Percentiles rank a stretch among this genome's conserved stretches.
phyloP scores from a whole-genome alignment of 2,888 invertebrate genomes.

The Platerodrilus igneus region DNA sequence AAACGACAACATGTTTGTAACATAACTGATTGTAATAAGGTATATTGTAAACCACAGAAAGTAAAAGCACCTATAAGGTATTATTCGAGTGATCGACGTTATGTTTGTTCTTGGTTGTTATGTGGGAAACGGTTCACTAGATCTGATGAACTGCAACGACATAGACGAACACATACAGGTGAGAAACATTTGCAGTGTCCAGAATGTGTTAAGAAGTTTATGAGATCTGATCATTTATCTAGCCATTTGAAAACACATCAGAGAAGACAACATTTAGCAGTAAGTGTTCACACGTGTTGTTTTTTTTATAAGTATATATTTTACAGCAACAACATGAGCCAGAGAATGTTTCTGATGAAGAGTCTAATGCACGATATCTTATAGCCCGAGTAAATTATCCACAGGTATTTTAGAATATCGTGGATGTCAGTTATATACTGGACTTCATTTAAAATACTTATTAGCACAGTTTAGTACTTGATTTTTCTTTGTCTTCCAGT shows the following conservation, averaged over 20 bases:
- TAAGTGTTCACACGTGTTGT: constrained; percentile 23
- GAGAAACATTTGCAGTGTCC: constrained; percentile 89
- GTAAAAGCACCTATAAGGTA: constrained; percentile 80
- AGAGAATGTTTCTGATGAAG: constrained; percentile 44
- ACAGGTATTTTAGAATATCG: constrained; percentile 48
- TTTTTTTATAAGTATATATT: constrained; percentile 8
- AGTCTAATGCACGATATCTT: constrained; percentile 46
- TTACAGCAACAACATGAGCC: constrained; percentile 34
- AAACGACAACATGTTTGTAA: constrained; percentile 95
- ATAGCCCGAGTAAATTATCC: constrained; percentile 48
- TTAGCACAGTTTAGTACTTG: too few species aligned
- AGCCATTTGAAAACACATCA: constrained; percentile 88
- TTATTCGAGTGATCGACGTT: constrained; percentile 95
- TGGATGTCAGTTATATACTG: too few species aligned
- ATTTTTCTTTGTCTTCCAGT: too few species aligned
- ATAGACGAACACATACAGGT: constrained; percentile 86
- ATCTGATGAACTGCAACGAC: constrained; percentile 71
- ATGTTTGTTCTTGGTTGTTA: constrained; percentile 91
- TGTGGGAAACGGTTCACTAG: constrained; percentile 82
- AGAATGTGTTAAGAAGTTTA: constrained; percentile 85
- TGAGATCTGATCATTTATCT: constrained; percentile 87
- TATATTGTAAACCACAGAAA: constrained; percentile 88
- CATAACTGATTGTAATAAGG: constrained; percentile 87
- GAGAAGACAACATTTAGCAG: constrained; percentile 58
- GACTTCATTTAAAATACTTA: too few species aligned